These are phyloP conservation scores for Teleogryllus occipitalis DNA, from an alignment of 1,140 invertebrate species.

Conservation along the genomic window DNA sequence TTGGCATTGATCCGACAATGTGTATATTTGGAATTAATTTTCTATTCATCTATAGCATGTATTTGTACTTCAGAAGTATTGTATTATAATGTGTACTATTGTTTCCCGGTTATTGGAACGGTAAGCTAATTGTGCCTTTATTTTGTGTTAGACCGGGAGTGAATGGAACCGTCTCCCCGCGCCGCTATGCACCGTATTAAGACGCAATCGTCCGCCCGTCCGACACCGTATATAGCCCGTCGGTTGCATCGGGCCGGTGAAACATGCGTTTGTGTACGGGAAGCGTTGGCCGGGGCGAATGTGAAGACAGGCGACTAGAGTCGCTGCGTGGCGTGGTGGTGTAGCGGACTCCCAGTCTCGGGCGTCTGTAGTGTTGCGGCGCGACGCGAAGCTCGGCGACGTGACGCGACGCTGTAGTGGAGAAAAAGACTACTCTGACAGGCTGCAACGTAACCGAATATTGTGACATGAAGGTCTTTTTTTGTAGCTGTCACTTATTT, in stretches of 20 bases:
- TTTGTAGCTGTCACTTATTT: neutral
- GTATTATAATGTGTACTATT: neutral
- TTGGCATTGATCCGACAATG: neutral
- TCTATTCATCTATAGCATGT: neutral
- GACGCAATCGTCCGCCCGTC: constrained; percentile 2
- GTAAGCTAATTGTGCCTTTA: constrained; percentile 4
- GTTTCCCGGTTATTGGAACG: neutral
- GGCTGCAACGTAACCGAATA: neutral
- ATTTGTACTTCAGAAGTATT: neutral
- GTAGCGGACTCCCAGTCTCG: neutral
- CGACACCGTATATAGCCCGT: constrained; percentile 3
- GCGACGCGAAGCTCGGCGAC: constrained; percentile 1
- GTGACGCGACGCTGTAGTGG: neutral
- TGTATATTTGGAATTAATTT: neutral
- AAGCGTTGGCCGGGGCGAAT: neutral
- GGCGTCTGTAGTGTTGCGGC: neutral
- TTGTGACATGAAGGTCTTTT: neutral
- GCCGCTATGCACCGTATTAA: constrained; percentile 3
- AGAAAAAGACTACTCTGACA: neutral
- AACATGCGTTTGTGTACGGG: constrained; percentile 3
- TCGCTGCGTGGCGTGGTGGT: neutral
- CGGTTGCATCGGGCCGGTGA: neutral
- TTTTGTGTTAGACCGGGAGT: neutral
- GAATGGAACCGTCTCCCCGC: constrained; percentile 2
- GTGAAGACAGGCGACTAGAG: neutral